Base-by-base conservation (phyloP, 1,140 invertebrate species). In the Thereuonema tuberculata region DNA sequence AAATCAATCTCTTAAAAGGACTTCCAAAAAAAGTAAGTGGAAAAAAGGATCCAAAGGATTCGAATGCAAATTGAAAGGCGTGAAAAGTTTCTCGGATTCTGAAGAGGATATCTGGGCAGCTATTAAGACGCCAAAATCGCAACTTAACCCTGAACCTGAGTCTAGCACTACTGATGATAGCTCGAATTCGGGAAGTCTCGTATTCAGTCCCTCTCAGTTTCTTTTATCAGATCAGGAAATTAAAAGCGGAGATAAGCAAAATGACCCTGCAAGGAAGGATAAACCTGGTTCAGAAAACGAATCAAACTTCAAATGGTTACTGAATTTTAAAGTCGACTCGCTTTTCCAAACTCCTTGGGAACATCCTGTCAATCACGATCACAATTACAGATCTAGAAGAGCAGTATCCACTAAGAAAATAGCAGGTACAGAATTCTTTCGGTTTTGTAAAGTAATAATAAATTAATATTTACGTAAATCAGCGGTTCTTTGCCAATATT, bases 261-360 rank as follows among this genome's bases (percentile, higher is more conserved):
- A 37, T 17, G 31, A 5, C 48, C 3, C 23, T 9, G 21, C 17
- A 17, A 5, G 53, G 5, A 25, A 27, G 53, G 53, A 25, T 28
- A 5, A 28, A 14, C 5, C 48, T 9, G 23, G 9, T 21, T 9
- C 21, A 5, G 48, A 50, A 9, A 50, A 24, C 48, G 21, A 50
- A 9, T 9, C 17, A 12, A 55, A 55, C 27, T 55, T 55, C 53
- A 55, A 14, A 9, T 55, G 53, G 53, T 55, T 55, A 21, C 53
- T 55, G 5, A 55, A 55, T 21, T 55, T 55, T 21, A 55, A 55
- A 29, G 53, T 55, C 9, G 53, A 55, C 5, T 12, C 5, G 9
- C 28, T 55, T 17, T 55, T 55, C 28, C 53, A 25, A 23, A 26
- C 14, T 17, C 53, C 53, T 14, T 55, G 53, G 53, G 26, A 55